Evolutionary conservation across 2,113 vertebrate species (phyloP), one percentile per base, ranked within the genome.

Genomic region (Casuarius casuarius): DNA sequence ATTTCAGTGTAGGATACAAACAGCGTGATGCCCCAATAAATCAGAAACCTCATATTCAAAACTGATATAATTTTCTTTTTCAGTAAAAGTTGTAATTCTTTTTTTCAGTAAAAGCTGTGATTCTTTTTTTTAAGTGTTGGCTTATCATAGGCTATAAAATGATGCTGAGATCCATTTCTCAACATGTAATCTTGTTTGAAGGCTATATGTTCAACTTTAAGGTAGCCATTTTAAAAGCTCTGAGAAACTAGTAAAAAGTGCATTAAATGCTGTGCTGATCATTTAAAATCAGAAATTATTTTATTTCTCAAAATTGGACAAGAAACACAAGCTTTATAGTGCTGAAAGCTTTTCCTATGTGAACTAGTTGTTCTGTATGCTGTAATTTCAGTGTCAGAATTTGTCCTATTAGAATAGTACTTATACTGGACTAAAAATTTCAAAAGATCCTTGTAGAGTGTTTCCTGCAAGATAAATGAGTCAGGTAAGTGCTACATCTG

Each of bases 51-150:
- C 79, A 75, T 79, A 90, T 87, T 96, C 75, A 94, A 92, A 95
- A 89, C 35, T 10, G 26, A 74, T 94, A 65, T 76, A 52, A 95
- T 95, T 95, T 97, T 94, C 33, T 82, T 96, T 86, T 95, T 40
- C 40, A 93, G 58, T 56, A 91, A 93, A 95, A 88, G 52, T 66
- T 66, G 63, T 38, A 25, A 40, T 40, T 66, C 22, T 66, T n/a
- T 33, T 89, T 84, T 8, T 38, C 38, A 38, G 38, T 38, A 38
- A 38, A 38, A 38, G 38, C 40, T 65, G 35, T 35, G 35, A 35
- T 38, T 65, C 20, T 65, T n/a, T 33, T 89, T 84, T 9, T 13
- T 88, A 95, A 54, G 82, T 90, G 15, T 71, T 82, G 13, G 76
- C n/a, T 71, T 94, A 25, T 63, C 63, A 78, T 10, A 95, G 13